Conservation (phyloP, 2,797 vertebrate genomes). For the Hirundo rustica region DNA sequence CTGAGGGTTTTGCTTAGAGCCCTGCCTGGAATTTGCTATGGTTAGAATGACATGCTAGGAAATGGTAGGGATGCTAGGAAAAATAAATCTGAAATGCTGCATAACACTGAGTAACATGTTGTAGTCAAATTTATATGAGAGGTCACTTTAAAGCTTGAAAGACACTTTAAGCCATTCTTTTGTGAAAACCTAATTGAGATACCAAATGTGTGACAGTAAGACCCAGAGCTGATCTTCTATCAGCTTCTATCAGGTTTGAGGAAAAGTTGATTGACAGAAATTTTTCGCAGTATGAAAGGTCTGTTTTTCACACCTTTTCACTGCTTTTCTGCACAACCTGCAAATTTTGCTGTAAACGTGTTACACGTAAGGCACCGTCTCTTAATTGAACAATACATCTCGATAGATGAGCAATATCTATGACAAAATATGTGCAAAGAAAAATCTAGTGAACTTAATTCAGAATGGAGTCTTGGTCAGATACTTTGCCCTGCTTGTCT, state of each 20-base stretch:
- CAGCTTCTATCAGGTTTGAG: not conserved
- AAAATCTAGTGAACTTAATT: not conserved
- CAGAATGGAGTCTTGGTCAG: not conserved
- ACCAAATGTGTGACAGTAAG: not conserved
- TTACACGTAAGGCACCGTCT: not conserved
- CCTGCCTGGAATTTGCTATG: not conserved
- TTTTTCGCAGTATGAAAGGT: not conserved
- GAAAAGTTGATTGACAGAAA: not conserved
- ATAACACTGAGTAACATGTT: not conserved
- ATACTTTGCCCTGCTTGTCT: not conserved
- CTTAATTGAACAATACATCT: not conserved
- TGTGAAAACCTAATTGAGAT: not conserved
- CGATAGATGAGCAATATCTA: not conserved
- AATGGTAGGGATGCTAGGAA: not conserved
- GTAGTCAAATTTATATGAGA: not conserved
- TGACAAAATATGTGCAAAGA: not conserved
- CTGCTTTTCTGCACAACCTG: not conserved
- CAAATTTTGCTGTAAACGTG: not conserved
- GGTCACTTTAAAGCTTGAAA: conserved; percentile 2
- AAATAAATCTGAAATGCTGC: conserved; percentile 4
- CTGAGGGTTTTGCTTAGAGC: conserved; percentile 5
- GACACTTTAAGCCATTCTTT: not conserved
- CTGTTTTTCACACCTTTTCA: not conserved
- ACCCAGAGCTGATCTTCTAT: not conserved
- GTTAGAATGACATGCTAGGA: not conserved